A percentile compares a stretch with the other conserved stretches of the same genome.
These are phyloP conservation scores for Drymonia ruficornis DNA, from an alignment of 2,888 invertebrate genomes.

Conservation along the genomic window DNA sequence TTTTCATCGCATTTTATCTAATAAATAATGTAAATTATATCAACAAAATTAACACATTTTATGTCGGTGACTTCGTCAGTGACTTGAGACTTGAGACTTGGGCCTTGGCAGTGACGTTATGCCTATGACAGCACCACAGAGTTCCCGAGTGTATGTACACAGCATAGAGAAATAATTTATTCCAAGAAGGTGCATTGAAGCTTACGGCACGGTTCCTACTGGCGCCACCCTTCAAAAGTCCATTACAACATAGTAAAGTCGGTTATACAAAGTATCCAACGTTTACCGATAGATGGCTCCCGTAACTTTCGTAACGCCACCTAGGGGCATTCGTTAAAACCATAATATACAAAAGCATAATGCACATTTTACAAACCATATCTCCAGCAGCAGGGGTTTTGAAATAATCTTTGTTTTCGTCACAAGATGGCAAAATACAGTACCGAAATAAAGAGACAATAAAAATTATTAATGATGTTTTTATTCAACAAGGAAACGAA, in stretches of 20 bases:
- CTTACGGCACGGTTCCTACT: too few species aligned
- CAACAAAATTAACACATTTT: constrained; percentile 21
- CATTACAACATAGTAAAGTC: too few species aligned
- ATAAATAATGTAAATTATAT: constrained; percentile 16
- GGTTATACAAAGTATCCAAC: background rate
- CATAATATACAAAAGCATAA: background rate
- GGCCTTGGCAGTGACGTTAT: too few species aligned
- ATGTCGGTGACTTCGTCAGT: too few species aligned
- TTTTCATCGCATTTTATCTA: constrained; percentile 34
- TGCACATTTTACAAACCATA: background rate
- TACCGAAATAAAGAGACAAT: background rate
- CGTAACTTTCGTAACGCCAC: constrained; percentile 22
- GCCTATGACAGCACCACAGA: too few species aligned
- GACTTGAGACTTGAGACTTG: too few species aligned
- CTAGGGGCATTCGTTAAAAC: constrained; percentile 6
- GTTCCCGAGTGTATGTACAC: too few species aligned
- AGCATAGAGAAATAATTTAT: too few species aligned
- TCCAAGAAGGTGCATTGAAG: too few species aligned
- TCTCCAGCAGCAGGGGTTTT: background rate
- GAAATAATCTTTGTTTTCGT: constrained; percentile 11
- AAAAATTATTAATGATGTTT: too few species aligned
- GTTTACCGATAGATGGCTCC: background rate
- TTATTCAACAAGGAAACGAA: too few species aligned
- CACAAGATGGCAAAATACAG: constrained; percentile 26
- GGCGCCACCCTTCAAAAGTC: too few species aligned